Evolutionary conservation across 1,140 invertebrate species (phyloP).

Genomic region (Pomacea maculata): DNA sequence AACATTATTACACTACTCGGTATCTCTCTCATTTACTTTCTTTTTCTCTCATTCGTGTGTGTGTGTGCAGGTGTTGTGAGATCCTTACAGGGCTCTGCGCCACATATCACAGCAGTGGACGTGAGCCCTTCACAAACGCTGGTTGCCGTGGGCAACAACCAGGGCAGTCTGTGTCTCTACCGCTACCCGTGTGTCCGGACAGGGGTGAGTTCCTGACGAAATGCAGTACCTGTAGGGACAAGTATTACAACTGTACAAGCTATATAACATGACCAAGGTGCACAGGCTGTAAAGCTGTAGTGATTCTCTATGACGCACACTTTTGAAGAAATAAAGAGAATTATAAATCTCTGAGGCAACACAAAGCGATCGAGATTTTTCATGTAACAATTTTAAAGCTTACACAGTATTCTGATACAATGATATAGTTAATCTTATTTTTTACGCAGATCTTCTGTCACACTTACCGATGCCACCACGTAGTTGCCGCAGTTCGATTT

Average conservation of each 20-base stretch:
- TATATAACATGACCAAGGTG: background rate
- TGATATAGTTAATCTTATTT: constrained; percentile 1
- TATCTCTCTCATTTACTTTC: constrained; percentile 10
- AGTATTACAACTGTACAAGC: background rate
- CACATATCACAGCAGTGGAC: constrained; percentile 5
- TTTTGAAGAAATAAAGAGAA: background rate
- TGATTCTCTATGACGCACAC: constrained; percentile 1
- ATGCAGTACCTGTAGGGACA: background rate
- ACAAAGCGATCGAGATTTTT: background rate
- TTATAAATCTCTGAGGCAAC: background rate
- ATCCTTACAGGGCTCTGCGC: background rate
- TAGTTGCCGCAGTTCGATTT: constrained; percentile 36
- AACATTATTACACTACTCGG: background rate
- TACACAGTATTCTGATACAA: background rate
- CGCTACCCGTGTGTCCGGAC: constrained; percentile 38
- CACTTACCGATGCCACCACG: constrained; percentile 38
- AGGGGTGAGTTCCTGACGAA: background rate
- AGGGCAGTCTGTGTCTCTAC: constrained; percentile 42
- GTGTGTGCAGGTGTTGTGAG: constrained; percentile 11
- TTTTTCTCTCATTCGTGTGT: constrained; percentile 3
- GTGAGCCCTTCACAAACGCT: constrained; percentile 15
- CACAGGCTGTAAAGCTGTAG: constrained; percentile 22
- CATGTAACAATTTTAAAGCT: background rate
- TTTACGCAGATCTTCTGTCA: constrained; percentile 43
- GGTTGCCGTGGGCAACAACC: constrained; percentile 43